A percentile compares a stretch with the other conserved stretches of the same genome.
Evolutionary conservation across 2,888 invertebrate genomes (phyloP).

Genomic region (Pterostichus niger): DNA sequence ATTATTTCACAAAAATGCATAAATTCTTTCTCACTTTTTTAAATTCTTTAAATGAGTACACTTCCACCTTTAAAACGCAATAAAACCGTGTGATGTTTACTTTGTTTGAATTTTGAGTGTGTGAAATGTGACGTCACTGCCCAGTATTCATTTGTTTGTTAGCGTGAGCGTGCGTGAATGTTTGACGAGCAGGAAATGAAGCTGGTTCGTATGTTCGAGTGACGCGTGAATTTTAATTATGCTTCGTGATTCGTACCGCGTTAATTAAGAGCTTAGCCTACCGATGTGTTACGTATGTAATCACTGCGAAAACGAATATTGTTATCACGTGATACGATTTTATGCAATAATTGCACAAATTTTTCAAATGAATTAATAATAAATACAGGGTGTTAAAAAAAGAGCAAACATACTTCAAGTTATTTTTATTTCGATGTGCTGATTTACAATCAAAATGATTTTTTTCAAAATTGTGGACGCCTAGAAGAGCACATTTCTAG

Average conservation of each 20-base stretch:
- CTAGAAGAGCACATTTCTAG: too few relatives aligned
- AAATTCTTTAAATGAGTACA: too few relatives aligned
- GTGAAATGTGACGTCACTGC: neutral
- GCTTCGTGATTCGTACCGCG: slow-evolving; percentile 15
- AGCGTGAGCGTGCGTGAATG: slow-evolving; percentile 24
- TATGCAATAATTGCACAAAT: too few relatives aligned
- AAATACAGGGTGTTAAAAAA: too few relatives aligned
- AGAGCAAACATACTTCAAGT: too few relatives aligned
- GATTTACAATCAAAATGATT: too few relatives aligned
- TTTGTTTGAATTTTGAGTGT: neutral
- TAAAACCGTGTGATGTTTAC: neutral
- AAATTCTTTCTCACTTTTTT: too few relatives aligned
- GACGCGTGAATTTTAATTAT: slow-evolving; percentile 26
- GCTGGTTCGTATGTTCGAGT: neutral
- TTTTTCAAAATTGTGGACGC: too few relatives aligned
- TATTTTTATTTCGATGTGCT: too few relatives aligned
- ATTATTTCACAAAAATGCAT: too few relatives aligned
- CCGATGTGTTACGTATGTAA: slow-evolving; percentile 11
- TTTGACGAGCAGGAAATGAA: slow-evolving; percentile 43
- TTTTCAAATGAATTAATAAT: too few relatives aligned
- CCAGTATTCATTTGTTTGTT: neutral
- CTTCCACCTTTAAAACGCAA: slow-evolving; percentile 1
- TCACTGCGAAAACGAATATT: neutral
- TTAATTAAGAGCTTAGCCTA: neutral
- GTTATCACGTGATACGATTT: too few relatives aligned